Conservation (phyloP, 1,140 invertebrate species). For the Pseudomyrmex concolor region DNA sequence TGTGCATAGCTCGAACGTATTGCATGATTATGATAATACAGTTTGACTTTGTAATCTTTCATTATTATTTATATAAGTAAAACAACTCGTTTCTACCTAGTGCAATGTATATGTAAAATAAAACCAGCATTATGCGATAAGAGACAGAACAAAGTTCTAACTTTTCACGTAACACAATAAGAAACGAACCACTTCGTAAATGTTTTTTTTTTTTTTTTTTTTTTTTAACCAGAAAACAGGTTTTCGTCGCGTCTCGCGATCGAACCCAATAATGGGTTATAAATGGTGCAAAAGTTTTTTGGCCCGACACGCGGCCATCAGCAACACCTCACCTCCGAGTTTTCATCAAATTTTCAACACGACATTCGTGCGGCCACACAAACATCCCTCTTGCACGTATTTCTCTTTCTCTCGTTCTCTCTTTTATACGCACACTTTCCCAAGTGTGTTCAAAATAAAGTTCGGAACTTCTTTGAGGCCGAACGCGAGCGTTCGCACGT, state of each 20-base stretch:
- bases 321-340: conserved; percentile 5
- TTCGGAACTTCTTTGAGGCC: conserved; percentile 27
- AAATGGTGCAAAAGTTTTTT: conserved; percentile 35
- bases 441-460: too few relatives aligned
- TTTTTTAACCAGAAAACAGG: neutral
- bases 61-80: conserved; percentile 10
- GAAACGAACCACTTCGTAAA: neutral
- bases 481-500: neutral
- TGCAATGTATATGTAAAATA: neutral
- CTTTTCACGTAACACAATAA: neutral
- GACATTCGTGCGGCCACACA: neutral
- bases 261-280: conserved; percentile 1
- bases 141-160: neutral
- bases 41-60: conserved; percentile 29
- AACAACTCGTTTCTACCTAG: conserved; percentile 4
- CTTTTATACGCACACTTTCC: conserved; percentile 30
- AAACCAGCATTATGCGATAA: neutral
- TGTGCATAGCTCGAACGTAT: neutral
- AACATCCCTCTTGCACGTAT: neutral
- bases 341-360: conserved; percentile 48
- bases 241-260: neutral
- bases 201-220: neutral
- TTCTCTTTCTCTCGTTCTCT: neutral
- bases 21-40: conserved; percentile 5
- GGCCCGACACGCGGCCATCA: conserved; percentile 20